phyloP scores from a whole-genome alignment of 2,888 invertebrate species.

The Cryptocephalus primarius region DNA sequence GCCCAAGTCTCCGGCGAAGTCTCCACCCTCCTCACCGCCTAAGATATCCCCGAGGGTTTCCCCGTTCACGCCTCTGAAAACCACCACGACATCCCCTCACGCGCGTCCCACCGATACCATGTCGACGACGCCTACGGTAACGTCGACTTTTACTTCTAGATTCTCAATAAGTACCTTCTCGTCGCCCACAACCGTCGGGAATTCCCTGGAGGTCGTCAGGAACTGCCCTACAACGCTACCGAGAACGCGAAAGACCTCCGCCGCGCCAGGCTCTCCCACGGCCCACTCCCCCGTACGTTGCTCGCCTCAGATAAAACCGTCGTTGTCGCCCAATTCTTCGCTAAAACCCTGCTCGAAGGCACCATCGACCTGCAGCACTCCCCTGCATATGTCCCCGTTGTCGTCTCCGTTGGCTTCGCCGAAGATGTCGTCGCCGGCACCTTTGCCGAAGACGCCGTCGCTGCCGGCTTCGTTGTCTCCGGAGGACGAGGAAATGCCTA shows the following conservation, averaged over 20 bases:
- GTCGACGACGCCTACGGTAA: constrained; percentile 5
- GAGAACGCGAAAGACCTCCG: constrained; percentile 1
- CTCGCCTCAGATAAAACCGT: constrained; percentile 23
- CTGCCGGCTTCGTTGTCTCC: constrained; percentile 27
- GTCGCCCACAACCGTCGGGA: constrained; percentile 3
- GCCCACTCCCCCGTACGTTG: constrained; percentile 5
- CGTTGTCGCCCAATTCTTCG: constrained; percentile 30
- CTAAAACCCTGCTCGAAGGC: constrained; percentile 22
- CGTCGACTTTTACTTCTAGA: constrained; percentile 12
- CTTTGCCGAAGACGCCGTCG: constrained; percentile 22
- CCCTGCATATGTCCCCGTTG: constrained; percentile 19
- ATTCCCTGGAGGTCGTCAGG: not conserved
- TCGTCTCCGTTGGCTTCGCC: constrained; percentile 27
- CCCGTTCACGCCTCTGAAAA: constrained; percentile 28
- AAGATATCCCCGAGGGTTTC: constrained; percentile 27
- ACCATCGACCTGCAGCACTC: constrained; percentile 20
- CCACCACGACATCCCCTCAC: constrained; percentile 13
- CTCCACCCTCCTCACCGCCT: constrained; percentile 25
- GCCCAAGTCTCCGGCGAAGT: constrained; percentile 25
- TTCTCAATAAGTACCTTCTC: constrained; percentile 8
- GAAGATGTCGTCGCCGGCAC: constrained; percentile 6
- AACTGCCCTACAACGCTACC: constrained; percentile 9
- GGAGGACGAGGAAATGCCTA: constrained; percentile 43
- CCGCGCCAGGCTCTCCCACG: constrained; percentile 5
- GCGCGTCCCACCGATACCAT: constrained; percentile 3